Evolutionary conservation across 2,797 vertebrate genomes (phyloP).

Genomic region (Syncerus caffer): DNA sequence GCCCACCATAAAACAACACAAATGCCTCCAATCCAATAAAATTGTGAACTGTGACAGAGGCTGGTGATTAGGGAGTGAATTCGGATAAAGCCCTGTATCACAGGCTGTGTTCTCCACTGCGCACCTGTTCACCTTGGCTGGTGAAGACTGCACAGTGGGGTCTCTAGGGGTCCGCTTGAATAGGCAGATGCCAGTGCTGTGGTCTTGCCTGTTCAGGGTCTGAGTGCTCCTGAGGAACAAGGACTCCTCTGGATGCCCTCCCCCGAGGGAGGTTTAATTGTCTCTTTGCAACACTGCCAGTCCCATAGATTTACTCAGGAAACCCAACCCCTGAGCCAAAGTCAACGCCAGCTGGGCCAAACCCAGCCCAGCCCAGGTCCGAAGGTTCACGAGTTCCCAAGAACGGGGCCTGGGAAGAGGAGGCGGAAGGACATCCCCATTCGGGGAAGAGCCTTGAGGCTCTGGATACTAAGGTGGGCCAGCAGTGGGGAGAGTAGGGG

Average conservation of each 20-base stretch:
- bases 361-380: conserved; percentile 68
- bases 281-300: conserved; percentile 48
- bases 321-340: conserved; percentile 69
- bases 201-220: neutral
- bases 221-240: neutral
- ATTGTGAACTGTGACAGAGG: neutral
- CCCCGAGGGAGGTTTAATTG: neutral
- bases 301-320: conserved; percentile 37
- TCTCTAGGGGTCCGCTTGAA: neutral
- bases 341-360: conserved; percentile 56
- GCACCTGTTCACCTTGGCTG: neutral
- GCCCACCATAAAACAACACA: neutral
- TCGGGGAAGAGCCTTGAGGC: neutral
- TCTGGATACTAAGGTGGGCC: neutral
- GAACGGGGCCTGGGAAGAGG: conserved; percentile 50
- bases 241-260: neutral
- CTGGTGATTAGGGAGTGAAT: neutral
- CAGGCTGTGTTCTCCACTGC: fast-evolving
- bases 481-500: no score
- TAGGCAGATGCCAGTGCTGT: neutral
- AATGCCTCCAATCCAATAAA: neutral
- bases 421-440: neutral
- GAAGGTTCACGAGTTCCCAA: conserved; percentile 65
- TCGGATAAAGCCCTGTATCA: neutral
- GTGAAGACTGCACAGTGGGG: no score